These are phyloP conservation scores for Patiria miniata DNA, from an alignment of 35 echinoderm and acorn worm genomes.

Conservation along the genomic window DNA sequence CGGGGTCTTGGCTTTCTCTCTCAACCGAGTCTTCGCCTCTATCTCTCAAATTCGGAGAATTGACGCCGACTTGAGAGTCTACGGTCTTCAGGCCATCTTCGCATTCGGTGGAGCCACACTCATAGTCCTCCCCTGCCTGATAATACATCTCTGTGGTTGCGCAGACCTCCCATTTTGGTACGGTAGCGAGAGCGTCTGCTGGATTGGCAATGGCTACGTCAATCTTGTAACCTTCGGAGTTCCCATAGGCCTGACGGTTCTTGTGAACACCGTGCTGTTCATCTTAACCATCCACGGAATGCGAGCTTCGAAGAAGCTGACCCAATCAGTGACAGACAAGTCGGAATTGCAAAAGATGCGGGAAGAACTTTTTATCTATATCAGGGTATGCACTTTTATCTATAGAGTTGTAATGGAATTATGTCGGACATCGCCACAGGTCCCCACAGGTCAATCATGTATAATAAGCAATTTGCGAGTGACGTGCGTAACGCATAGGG, in stretches of 20 bases:
- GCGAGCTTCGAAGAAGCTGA: slow-evolving; percentile 23
- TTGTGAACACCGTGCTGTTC: slow-evolving; percentile 37
- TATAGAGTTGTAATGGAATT: too few relatives aligned
- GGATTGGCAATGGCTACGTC: slow-evolving; percentile 21
- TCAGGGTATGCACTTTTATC: slow-evolving; percentile 39
- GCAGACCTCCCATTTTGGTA: slow-evolving; percentile 5
- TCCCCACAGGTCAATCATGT: too few relatives aligned
- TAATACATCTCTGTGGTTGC: slow-evolving; percentile 32
- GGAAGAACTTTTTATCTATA: slow-evolving; percentile 42
- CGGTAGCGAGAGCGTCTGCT: slow-evolving; percentile 22
- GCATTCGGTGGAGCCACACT: not conserved
- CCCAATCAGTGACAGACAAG: not conserved
- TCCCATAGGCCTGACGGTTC: slow-evolving; percentile 16
- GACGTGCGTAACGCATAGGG: too few relatives aligned
- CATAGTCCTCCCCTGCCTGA: slow-evolving; percentile 16
- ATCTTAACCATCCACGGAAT: slow-evolving; percentile 17
- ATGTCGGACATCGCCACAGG: too few relatives aligned
- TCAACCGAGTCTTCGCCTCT: not conserved
- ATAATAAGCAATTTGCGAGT: too few relatives aligned
- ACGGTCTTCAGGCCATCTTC: not conserved
- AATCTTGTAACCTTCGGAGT: slow-evolving; percentile 25
- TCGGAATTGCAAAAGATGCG: not conserved
- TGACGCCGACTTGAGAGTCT: not conserved
- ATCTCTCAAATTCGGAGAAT: not conserved
- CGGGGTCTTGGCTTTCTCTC: slow-evolving; percentile 9